phyloP scores from a whole-genome alignment of 2,888 invertebrate species.

The Strigamia crassipes region DNA sequence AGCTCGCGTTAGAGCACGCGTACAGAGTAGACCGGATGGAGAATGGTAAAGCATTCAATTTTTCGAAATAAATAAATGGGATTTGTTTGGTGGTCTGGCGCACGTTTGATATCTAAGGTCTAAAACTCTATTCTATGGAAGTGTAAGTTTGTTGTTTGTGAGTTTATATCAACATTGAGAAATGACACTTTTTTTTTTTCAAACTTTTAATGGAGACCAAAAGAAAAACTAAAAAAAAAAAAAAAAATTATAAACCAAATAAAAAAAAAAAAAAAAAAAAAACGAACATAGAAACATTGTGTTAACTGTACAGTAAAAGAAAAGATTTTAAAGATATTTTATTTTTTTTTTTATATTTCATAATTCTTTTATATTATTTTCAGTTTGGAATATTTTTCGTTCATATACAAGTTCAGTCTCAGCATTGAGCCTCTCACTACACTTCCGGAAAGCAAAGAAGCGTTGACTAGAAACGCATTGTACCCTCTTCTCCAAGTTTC shows the following conservation, averaged over 20 bases:
- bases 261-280: not conserved
- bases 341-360: not conserved
- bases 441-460: not conserved
- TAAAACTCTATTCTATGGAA: no score
- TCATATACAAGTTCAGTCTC: not conserved
- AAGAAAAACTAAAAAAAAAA: not conserved
- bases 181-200: not conserved
- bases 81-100: no score
- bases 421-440: not conserved
- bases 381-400: not conserved
- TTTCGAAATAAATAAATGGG: no score
- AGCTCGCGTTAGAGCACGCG: no score
- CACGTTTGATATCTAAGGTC: no score
- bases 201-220: constrained; percentile 2
- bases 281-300: not conserved
- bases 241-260: not conserved
- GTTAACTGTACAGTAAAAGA: constrained; percentile 5
- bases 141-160: no score
- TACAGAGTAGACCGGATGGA: no score
- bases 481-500: not conserved
- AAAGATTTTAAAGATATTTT: constrained; percentile 6
- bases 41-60: no score
- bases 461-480: constrained; percentile 19
- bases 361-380: not conserved
- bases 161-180: no score